Base-by-base conservation (phyloP, 1,140 invertebrate species). In the Brachystomella parvula region DNA sequence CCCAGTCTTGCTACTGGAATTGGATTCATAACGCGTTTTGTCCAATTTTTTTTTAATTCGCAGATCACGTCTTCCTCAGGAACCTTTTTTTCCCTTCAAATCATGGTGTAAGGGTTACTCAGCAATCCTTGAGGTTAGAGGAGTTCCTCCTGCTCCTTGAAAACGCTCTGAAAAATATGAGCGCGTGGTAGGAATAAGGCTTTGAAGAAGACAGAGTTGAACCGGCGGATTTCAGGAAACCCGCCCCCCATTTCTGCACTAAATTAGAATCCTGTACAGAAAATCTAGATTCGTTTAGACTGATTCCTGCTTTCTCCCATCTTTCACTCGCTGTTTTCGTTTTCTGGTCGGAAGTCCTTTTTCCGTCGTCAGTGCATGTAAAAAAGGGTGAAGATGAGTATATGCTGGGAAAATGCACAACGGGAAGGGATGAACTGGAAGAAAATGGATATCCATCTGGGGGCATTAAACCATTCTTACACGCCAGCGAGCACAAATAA, bases 401-500 rank as follows among this genome's bases (percentile, higher is more conserved):
- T 17, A 6, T 12, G 49, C 12, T 69, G 68, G 68, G 68, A 69
- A 69, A 66, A 63, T 66, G 47, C 29, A 63, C 63, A 65, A 57
- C 35, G 35, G 35, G 35, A 12, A 53, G 24, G 49, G 9, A 24
- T 15, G 24, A 24, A 29, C 58, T 31, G 58, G 33, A 21, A 44
- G 29, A 63, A 64, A 60, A 66, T 69, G 57, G 61, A 66, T 69
- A 66, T 67, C 69, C 65, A 62, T 65, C 64, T 65, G 65, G 53
- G 61, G 65, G 71, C 71, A 72, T 72, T 72, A 72, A 72, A 72
- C 65, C 71, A 70, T 70, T 73, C 71, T 73, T 73, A 70, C 69
- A 73, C 68, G 69, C 69, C 71, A 69, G 70, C 70, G 71, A 73
- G 67, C 71, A 73, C 71, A 73, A 70, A 73, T 73, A 73, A 73